A percentile compares a stretch with the other conserved stretches of the same genome.
phyloP scores from a whole-genome alignment of 2,797 vertebrate genomes.

The Astyanax mexicanus region DNA sequence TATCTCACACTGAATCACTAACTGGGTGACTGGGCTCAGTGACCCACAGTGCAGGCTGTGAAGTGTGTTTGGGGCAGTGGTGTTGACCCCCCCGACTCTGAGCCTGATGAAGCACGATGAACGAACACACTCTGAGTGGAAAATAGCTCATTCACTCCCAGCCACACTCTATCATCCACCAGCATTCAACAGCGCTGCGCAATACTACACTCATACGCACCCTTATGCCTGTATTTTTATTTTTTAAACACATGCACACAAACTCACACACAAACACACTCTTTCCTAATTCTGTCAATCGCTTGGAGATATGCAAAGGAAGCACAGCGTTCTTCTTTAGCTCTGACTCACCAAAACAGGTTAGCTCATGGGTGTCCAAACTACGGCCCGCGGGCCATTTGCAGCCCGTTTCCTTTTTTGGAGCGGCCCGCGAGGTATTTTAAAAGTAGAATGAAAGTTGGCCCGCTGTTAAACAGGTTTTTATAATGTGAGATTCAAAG shows the following conservation, averaged over 20 bases:
- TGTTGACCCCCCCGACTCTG: not conserved
- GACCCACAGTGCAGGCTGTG: not conserved
- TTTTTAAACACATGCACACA: not conserved
- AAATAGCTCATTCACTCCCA: constrained; percentile 23
- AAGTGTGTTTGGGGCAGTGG: not conserved
- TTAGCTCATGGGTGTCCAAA: too few relatives aligned
- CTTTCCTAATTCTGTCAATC: constrained; percentile 22
- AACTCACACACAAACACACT: not conserved
- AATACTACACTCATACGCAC: not conserved
- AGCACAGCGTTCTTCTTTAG: constrained; percentile 26
- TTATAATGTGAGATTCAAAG: too few relatives aligned
- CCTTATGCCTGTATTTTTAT: not conserved
- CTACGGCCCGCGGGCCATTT: too few relatives aligned
- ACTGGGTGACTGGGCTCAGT: not conserved
- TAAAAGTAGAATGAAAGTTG: too few relatives aligned
- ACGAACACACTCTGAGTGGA: not conserved
- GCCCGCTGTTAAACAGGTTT: too few relatives aligned
- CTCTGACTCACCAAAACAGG: constrained; percentile 42
- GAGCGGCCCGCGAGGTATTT: too few relatives aligned
- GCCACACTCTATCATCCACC: not conserved
- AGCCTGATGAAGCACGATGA: not conserved
- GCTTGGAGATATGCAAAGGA: not conserved
- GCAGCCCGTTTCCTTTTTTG: too few relatives aligned
- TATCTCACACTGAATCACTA: not conserved
- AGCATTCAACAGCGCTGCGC: constrained; percentile 1